These are phyloP conservation scores for Pseudopipra pipra DNA, from an alignment of 2,113 vertebrate genomes.

Conservation along the genomic window DNA sequence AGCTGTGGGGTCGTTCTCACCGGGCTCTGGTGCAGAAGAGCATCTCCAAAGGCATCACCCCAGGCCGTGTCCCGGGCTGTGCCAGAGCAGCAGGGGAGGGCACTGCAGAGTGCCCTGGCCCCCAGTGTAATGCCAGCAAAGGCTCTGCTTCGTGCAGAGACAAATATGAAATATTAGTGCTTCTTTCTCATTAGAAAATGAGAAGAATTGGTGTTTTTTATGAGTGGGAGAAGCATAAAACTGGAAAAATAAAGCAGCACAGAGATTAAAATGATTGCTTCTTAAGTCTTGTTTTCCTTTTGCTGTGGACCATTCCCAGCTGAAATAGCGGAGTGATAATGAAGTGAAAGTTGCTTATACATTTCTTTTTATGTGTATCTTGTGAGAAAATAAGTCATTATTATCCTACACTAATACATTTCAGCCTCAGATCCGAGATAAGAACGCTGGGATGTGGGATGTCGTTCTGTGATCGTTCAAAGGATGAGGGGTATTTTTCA, in stretches of 20 bases:
- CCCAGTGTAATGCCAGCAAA: rapidly evolving
- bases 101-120: rapidly evolving
- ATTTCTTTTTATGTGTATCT: background rate
- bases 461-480: background rate
- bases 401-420: background rate
- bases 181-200: background rate
- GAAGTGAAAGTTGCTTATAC: background rate
- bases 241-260: no score
- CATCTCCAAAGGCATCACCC: background rate
- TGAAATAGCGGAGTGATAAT: background rate
- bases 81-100: rapidly evolving
- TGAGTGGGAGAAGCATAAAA: background rate
- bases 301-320: background rate
- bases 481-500: background rate
- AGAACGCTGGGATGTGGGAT: background rate
- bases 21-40: rapidly evolving
- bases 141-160: background rate
- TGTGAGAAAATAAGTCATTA: background rate
- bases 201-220: background rate
- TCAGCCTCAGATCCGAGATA: background rate
- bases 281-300: background rate
- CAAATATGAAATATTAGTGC: background rate
- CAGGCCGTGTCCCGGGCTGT: rapidly evolving
- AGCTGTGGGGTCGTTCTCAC: background rate
- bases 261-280: background rate